phyloP scores from a whole-genome alignment of 1,140 invertebrate genomes.

The Brachionus angularis region DNA sequence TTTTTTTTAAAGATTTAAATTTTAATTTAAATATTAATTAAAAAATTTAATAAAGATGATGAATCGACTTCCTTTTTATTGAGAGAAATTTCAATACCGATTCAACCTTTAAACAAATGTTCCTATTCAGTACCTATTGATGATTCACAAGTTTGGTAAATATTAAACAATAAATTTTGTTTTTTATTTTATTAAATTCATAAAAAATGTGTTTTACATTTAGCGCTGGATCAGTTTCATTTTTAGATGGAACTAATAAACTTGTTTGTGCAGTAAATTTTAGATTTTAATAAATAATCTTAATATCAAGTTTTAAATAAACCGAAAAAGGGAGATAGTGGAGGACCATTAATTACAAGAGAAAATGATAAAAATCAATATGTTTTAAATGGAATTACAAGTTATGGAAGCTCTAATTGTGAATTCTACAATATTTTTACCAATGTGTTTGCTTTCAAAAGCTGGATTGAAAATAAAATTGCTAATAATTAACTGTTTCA shows the following conservation, averaged over 20 bases:
- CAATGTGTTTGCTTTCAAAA: slow-evolving; percentile 9
- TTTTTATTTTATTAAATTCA: neutral
- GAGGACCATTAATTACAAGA: slow-evolving; percentile 40
- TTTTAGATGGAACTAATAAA: too few species aligned
- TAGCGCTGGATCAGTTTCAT: neutral
- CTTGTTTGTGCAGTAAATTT: too few species aligned
- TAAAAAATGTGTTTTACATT: neutral
- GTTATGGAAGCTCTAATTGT: slow-evolving; percentile 12
- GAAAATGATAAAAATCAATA: neutral
- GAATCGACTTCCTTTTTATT: too few species aligned
- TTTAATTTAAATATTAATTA: too few species aligned
- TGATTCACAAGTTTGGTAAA: neutral
- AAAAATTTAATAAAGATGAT: too few species aligned
- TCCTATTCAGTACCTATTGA: neutral
- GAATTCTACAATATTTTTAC: slow-evolving; percentile 20
- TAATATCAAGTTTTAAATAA: slow-evolving; percentile 5
- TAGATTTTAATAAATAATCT: too few species aligned
- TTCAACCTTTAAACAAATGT: neutral
- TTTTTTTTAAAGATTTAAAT: neutral
- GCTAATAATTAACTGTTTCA: neutral
- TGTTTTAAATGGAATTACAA: slow-evolving; percentile 20
- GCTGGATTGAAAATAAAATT: slow-evolving; percentile 35
- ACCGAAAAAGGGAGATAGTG: slow-evolving; percentile 21
- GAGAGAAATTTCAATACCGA: too few species aligned
- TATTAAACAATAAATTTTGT: neutral